phyloP scores from a whole-genome alignment of 2,888 invertebrate genomes.

The Aphodius sticticus region DNA sequence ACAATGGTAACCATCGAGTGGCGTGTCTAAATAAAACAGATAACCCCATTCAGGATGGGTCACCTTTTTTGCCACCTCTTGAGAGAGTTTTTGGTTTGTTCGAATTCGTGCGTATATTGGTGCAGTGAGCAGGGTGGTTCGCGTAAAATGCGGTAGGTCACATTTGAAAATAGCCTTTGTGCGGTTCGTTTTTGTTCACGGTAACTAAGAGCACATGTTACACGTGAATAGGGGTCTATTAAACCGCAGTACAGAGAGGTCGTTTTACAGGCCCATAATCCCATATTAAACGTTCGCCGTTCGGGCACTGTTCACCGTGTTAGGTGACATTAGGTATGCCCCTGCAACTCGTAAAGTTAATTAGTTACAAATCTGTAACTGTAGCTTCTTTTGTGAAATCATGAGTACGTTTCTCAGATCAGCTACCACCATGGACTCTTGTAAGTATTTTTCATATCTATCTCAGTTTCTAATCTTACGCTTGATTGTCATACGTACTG shows the following conservation, averaged over 20 bases:
- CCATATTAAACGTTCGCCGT: not conserved
- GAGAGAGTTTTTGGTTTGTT: slow-evolving; percentile 32
- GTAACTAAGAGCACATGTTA: slow-evolving; percentile 4
- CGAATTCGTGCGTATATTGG: not conserved
- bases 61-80: slow-evolving; percentile 43
- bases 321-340: slow-evolving; percentile 4
- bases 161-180: slow-evolving; percentile 45
- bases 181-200: slow-evolving; percentile 4
- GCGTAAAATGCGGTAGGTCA: slow-evolving; percentile 53
- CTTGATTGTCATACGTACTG: too few relatives aligned
- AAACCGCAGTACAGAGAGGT: not conserved
- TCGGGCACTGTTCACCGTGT: not conserved
- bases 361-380: not conserved
- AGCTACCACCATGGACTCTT: not conserved
- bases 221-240: slow-evolving; percentile 4
- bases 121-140: slow-evolving; percentile 43
- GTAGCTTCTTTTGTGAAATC: not conserved
- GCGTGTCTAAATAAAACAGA: slow-evolving; percentile 52
- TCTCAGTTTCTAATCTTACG: too few relatives aligned
- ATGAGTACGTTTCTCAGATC: not conserved
- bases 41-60: slow-evolving; percentile 44
- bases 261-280: not conserved
- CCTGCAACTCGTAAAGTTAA: not conserved
- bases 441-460: too few relatives aligned
- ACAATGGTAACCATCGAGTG: slow-evolving; percentile 49